A percentile compares a stretch with the other conserved stretches of the same genome.
These are phyloP conservation scores for Apotomis capreana DNA, from an alignment of 2,888 invertebrate species.

Conservation along the genomic window DNA sequence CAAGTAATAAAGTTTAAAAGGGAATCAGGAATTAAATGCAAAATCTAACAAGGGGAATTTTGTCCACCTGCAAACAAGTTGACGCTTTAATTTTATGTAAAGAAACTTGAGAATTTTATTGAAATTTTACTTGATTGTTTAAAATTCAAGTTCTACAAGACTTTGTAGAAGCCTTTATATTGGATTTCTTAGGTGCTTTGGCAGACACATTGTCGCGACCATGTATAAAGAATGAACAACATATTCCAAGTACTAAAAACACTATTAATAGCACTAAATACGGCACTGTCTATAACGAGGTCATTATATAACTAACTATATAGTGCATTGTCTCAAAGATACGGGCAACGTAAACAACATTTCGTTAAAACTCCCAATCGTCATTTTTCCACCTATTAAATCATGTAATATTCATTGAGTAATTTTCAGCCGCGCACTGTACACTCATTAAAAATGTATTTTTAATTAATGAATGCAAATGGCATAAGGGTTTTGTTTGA, in stretches of 20 bases:
- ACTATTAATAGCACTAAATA: no score
- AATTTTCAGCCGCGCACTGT: slow-evolving; percentile 34
- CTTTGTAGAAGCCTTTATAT: neutral
- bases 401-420: slow-evolving; percentile 37
- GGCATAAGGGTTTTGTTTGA: slow-evolving; percentile 26
- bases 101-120: slow-evolving; percentile 17
- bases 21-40: slow-evolving; percentile 39
- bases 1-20: slow-evolving; percentile 38
- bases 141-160: neutral
- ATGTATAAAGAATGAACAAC: no score
- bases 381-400: slow-evolving; percentile 18
- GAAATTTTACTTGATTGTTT: neutral
- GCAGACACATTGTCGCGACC: no score
- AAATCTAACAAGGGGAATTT: slow-evolving; percentile 33
- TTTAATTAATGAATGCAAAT: slow-evolving; percentile 39
- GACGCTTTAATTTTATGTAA: slow-evolving; percentile 35
- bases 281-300: no score
- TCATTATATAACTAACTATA: no score
- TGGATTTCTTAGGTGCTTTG: neutral
- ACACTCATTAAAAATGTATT: slow-evolving; percentile 38
- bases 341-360: neutral
- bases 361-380: neutral
- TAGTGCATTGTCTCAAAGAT: no score
- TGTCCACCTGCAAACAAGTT: slow-evolving; percentile 39
- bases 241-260: no score